Conservation (phyloP, 2,113 vertebrate genomes). For the Oreochromis tanganicae region DNA sequence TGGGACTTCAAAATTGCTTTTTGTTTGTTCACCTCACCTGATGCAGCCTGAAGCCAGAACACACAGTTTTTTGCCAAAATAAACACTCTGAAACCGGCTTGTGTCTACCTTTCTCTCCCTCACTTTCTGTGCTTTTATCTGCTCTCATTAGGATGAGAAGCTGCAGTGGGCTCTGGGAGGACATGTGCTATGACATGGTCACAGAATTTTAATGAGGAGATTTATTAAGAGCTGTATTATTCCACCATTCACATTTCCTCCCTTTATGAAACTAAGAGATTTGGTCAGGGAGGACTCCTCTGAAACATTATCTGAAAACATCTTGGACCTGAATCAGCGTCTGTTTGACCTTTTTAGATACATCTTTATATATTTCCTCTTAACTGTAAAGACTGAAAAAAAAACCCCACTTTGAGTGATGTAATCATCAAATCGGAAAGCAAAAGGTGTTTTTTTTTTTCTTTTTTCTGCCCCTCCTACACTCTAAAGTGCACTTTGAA, state of each 20-base stretch:
- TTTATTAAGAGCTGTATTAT: constrained; percentile 16
- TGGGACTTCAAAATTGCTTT: constrained; percentile 9
- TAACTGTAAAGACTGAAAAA: not conserved
- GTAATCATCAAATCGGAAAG: not conserved
- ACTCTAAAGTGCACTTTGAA: not conserved
- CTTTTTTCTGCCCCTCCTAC: not conserved
- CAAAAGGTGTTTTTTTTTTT: not conserved
- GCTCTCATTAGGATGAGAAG: constrained; percentile 13
- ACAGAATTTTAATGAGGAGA: constrained; percentile 37
- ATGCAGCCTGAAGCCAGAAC: not conserved
- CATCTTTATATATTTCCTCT: not conserved
- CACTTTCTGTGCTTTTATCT: constrained; percentile 21
- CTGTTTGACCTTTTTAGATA: not conserved
- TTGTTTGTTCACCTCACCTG: not conserved
- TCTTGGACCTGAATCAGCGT: not conserved
- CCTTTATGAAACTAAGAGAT: not conserved
- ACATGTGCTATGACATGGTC: constrained; percentile 16
- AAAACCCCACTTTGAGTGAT: rapidly evolving
- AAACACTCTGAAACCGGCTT: constrained; percentile 28
- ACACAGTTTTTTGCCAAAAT: not conserved
- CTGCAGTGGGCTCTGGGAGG: constrained; percentile 12
- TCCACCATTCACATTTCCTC: not conserved
- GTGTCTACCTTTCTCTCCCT: not conserved
- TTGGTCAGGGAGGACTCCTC: not conserved
- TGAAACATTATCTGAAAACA: not conserved